Conservation (phyloP, 1,140 invertebrate genomes). For the Drosophila parabipectinata region DNA sequence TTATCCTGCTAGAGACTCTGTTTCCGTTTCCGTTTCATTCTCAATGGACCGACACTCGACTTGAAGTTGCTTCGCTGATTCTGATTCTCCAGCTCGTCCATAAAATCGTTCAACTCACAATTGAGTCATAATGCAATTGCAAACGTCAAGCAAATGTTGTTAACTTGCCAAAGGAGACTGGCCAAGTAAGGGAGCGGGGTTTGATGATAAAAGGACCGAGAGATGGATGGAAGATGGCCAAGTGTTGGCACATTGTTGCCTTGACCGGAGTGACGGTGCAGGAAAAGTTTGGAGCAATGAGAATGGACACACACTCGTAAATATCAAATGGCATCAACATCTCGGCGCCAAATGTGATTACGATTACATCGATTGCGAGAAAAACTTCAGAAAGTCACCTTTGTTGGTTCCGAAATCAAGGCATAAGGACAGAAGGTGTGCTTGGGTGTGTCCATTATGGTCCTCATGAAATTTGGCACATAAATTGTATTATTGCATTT, state of each 20-base stretch:
- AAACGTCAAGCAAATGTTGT: slow-evolving; percentile 81
- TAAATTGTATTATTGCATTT: slow-evolving; percentile 84
- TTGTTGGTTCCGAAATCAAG: slow-evolving; percentile 62
- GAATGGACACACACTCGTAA: slow-evolving; percentile 62
- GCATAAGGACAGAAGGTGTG: slow-evolving; percentile 37
- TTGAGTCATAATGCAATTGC: slow-evolving; percentile 83
- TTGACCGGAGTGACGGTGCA: slow-evolving; percentile 31
- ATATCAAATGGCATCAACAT: slow-evolving; percentile 44
- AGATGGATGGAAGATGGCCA: background rate
- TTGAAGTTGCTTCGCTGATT: slow-evolving; percentile 31
- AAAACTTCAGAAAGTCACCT: slow-evolving; percentile 60
- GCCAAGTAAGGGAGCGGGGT: background rate
- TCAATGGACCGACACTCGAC: slow-evolving; percentile 32
- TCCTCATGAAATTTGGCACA: slow-evolving; percentile 81
- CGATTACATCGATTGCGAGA: slow-evolving; percentile 58
- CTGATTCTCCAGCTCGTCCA: slow-evolving; percentile 36
- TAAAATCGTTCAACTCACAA: slow-evolving; percentile 74
- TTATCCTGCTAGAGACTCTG: background rate
- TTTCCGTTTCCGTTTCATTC: slow-evolving; percentile 16
- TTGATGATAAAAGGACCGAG: background rate
- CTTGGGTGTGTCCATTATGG: slow-evolving; percentile 66
- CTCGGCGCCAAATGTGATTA: slow-evolving; percentile 72
- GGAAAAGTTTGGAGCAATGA: slow-evolving; percentile 55
- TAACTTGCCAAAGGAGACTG: slow-evolving; percentile 51
- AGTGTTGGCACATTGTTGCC: slow-evolving; percentile 68